phyloP scores from a whole-genome alignment of 1,140 invertebrate genomes.

The Tetragnatha versicolor region DNA sequence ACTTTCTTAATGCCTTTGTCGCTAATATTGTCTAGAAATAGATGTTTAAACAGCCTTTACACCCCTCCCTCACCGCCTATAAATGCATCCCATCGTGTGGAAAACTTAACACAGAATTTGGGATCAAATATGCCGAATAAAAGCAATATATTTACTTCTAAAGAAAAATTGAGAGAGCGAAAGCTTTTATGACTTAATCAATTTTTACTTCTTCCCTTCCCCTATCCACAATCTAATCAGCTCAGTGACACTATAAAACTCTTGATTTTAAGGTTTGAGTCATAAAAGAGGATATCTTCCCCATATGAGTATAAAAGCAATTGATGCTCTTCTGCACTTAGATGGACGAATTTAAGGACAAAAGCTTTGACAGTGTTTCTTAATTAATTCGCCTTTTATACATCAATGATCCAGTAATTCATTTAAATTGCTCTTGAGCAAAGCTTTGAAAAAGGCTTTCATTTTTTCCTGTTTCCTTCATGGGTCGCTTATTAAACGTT shows the following conservation, averaged over 20 bases:
- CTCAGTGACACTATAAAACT: neutral
- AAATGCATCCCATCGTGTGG: too few species aligned
- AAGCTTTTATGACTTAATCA: constrained; percentile 15
- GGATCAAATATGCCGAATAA: too few species aligned
- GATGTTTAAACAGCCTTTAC: too few species aligned
- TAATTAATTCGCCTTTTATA: neutral
- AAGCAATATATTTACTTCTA: neutral
- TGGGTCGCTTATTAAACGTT: neutral
- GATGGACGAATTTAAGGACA: neutral
- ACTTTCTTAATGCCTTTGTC: too few species aligned
- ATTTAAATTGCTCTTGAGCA: neutral
- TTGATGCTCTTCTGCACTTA: neutral
- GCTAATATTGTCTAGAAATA: too few species aligned
- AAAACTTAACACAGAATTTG: too few species aligned
- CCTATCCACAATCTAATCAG: neutral
- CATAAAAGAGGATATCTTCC: neutral
- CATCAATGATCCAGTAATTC: neutral
- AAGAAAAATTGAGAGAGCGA: neutral
- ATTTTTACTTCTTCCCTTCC: neutral
- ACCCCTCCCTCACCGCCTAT: too few species aligned
- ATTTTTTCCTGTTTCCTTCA: neutral
- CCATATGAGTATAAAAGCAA: neutral
- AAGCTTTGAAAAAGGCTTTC: neutral
- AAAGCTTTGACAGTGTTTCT: neutral
- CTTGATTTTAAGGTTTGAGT: neutral